A percentile compares a stretch with the other conserved stretches of the same genome.
Evolutionary conservation across 2,113 vertebrate species (phyloP).

Genomic region (Pholis gunnellus): DNA sequence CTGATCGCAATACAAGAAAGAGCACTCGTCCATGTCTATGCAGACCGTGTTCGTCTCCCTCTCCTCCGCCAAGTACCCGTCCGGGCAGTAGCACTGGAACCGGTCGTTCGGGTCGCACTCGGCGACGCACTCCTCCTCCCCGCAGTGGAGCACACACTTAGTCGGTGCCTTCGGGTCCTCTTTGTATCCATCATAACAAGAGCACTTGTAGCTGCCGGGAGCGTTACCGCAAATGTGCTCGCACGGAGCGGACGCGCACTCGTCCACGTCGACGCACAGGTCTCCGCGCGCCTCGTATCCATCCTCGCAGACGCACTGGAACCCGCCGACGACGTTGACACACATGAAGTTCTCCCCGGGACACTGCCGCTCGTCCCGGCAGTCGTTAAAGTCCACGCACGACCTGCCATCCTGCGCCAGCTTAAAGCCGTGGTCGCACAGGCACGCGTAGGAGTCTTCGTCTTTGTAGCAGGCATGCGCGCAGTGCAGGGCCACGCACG

Average conservation of each 20-base stretch:
- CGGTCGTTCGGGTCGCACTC: constrained; percentile 77
- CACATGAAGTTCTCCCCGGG: constrained; percentile 61
- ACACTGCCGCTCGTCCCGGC: constrained; percentile 66
- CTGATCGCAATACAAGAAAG: constrained; percentile 11
- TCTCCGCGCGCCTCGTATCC: constrained; percentile 49
- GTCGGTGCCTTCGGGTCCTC: neutral
- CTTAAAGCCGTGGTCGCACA: constrained; percentile 62
- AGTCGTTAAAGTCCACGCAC: constrained; percentile 74
- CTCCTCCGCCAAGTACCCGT: constrained; percentile 63
- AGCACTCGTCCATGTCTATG: constrained; percentile 78
- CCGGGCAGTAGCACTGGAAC: constrained; percentile 72
- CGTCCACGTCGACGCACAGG: constrained; percentile 74
- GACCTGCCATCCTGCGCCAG: constrained; percentile 58
- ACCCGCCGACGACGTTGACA: constrained; percentile 56
- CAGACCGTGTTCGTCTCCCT: rapidly evolving
- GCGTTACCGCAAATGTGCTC: constrained; percentile 74
- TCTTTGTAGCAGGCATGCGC: constrained; percentile 50
- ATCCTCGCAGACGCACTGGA: constrained; percentile 67
- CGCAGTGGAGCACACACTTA: constrained; percentile 70
- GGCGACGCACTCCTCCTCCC: constrained; percentile 55
- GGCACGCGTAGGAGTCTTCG: constrained; percentile 35
- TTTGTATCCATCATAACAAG: constrained; percentile 57
- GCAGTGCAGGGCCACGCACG: constrained; percentile 58
- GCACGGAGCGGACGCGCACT: constrained; percentile 75
- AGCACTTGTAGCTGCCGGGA: constrained; percentile 69